Conservation (phyloP, 2,888 invertebrate genomes). For the Nesidiocoris tenuis region DNA sequence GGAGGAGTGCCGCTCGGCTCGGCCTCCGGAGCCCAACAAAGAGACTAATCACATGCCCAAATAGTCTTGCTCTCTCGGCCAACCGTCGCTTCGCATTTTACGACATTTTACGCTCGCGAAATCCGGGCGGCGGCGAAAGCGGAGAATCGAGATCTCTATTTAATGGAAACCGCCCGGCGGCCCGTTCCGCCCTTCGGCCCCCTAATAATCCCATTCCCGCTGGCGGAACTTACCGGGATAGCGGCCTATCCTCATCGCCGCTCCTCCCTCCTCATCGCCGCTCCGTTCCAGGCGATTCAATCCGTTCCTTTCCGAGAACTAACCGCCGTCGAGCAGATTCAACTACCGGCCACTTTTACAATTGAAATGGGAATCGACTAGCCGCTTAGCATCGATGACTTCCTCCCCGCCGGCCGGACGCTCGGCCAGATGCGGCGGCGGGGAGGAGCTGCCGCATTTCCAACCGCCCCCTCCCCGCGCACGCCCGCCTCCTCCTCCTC, state of each 20-base stretch:
- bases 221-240: background rate
- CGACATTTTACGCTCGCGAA: slow-evolving; percentile 39
- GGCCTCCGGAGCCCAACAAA: slow-evolving; percentile 39
- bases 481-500: no score
- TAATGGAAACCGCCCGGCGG: slow-evolving; percentile 23
- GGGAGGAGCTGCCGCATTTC: no score
- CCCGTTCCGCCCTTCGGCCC: background rate
- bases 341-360: slow-evolving; percentile 14
- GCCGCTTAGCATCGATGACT: slow-evolving; percentile 6
- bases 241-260: slow-evolving; percentile 4
- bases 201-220: background rate
- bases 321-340: background rate
- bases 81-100: slow-evolving; percentile 49
- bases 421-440: no score
- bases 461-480: no score
- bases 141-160: slow-evolving; percentile 30
- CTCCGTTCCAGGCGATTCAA: slow-evolving; percentile 5
- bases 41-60: slow-evolving; percentile 48
- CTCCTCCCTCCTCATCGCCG: background rate
- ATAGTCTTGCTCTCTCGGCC: slow-evolving; percentile 45
- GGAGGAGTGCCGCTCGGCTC: background rate
- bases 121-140: background rate
- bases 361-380: slow-evolving; percentile 29
- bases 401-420: no score
- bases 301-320: background rate